A percentile compares a stretch with the other conserved stretches of the same genome.
These are phyloP conservation scores for Ancistrus triradiatus DNA, from an alignment of 2,113 vertebrate species.

Conservation along the genomic window DNA sequence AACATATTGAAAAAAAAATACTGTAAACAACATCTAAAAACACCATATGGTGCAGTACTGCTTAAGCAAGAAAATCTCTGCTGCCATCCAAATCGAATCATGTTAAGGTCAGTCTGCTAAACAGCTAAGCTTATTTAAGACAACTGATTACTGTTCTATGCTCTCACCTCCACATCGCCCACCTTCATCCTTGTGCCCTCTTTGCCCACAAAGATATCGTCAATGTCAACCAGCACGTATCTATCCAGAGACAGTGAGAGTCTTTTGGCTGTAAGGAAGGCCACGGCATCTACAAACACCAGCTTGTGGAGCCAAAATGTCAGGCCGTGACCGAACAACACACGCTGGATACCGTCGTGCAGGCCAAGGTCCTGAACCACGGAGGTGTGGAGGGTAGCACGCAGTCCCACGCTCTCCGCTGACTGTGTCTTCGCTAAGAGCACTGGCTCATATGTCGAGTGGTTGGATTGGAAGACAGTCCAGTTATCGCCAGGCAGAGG, in stretches of 20 bases:
- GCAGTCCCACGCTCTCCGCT: conserved; percentile 81
- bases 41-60: too few species aligned
- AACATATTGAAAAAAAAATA: too few species aligned
- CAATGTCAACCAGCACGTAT: conserved; percentile 91
- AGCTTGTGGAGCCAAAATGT: conserved; percentile 97
- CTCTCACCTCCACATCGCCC: conserved; percentile 87
- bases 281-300: conserved; percentile 89
- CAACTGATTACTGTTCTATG: background rate
- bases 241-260: conserved; percentile 89
- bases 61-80: too few species aligned
- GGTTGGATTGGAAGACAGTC: conserved; percentile 97
- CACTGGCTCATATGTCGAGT: conserved; percentile 92
- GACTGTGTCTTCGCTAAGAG: conserved; percentile 92
- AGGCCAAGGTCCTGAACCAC: conserved; percentile 97
- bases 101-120: conserved; percentile 14
- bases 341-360: conserved; percentile 91
- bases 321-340: conserved; percentile 94
- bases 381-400: conserved; percentile 81
- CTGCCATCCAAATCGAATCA: too few species aligned
- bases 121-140: background rate
- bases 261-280: conserved; percentile 90
- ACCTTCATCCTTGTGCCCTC: conserved; percentile 97
- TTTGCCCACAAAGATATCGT: conserved; percentile 97
- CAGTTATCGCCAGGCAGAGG: conserved; percentile 93
- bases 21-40: too few species aligned